A percentile compares a stretch with the other conserved stretches of the same genome.
phyloP scores from a whole-genome alignment of 1,140 invertebrate species.

The Ruditapes philippinarum region DNA sequence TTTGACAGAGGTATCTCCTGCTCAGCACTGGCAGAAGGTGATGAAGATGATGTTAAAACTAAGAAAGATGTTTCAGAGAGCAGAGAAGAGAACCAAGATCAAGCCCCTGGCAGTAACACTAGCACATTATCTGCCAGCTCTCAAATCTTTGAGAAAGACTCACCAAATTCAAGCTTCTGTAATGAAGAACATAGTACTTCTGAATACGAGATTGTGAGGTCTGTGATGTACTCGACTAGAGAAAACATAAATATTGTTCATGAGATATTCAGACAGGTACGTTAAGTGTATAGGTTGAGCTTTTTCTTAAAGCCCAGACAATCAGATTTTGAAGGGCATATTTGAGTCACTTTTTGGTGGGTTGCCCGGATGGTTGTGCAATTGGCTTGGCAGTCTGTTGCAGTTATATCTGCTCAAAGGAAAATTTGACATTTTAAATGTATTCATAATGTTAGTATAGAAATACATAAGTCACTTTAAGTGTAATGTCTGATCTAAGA shows the following conservation, averaged over 20 bases:
- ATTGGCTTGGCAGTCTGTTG: too few species aligned
- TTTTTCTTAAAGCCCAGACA: too few species aligned
- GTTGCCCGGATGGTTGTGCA: too few species aligned
- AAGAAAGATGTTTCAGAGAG: constrained; percentile 65
- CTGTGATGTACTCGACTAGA: constrained; percentile 95
- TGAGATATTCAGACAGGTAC: constrained; percentile 95
- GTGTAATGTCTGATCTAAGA: too few species aligned
- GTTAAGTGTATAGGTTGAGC: background rate
- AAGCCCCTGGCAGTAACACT: constrained; percentile 77
- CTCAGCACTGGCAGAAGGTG: constrained; percentile 71
- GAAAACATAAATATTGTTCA: constrained; percentile 98
- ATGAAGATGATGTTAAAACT: constrained; percentile 54
- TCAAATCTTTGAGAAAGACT: constrained; percentile 79
- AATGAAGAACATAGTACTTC: constrained; percentile 83
- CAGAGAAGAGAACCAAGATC: constrained; percentile 61
- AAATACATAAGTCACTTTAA: too few species aligned
- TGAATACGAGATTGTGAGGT: constrained; percentile 91
- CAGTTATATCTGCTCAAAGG: too few species aligned
- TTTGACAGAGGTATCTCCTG: constrained; percentile 74
- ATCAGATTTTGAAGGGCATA: too few species aligned
- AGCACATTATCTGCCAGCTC: constrained; percentile 80
- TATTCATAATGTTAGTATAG: too few species aligned
- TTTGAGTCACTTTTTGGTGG: too few species aligned
- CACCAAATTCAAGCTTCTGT: constrained; percentile 83
- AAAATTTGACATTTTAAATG: too few species aligned